phyloP scores from a whole-genome alignment of 92 coral and sea anemone species.

The Zoanthus solanderi region DNA sequence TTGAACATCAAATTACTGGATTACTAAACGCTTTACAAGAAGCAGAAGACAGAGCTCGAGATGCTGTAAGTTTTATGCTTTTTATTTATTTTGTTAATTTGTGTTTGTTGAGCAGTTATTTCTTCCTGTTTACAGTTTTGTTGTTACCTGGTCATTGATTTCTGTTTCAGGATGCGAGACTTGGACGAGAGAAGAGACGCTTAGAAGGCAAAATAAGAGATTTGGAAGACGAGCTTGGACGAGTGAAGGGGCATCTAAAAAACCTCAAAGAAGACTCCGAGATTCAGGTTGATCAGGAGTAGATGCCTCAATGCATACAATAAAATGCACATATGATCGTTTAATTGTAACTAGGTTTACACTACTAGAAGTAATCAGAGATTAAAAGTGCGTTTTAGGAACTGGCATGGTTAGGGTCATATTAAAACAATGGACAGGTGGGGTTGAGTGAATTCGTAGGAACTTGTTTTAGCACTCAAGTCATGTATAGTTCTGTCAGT shows the following conservation, averaged over 20 bases:
- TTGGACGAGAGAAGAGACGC: conserved; percentile 64
- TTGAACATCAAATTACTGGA: conserved; percentile 76
- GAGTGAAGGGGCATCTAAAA: conserved; percentile 54
- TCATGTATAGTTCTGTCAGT: too few relatives aligned
- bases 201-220: conserved; percentile 73
- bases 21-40: conserved; percentile 75
- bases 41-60: conserved; percentile 77
- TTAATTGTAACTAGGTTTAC: too few relatives aligned
- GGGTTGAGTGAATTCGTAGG: too few relatives aligned
- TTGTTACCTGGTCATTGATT: neutral
- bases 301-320: neutral
- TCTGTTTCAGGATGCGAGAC: conserved; percentile 69
- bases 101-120: neutral
- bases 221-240: conserved; percentile 77
- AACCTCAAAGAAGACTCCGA: conserved; percentile 55
- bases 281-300: conserved; percentile 45
- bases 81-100: neutral
- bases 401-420: too few relatives aligned
- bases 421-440: too few relatives aligned
- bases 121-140: neutral
- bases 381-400: too few relatives aligned
- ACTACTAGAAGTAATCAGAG: neutral
- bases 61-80: conserved; percentile 63
- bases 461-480: too few relatives aligned
- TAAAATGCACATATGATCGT: neutral